These are phyloP conservation scores for Atrichornis clamosus DNA, from an alignment of 2,113 vertebrate species.

Conservation along the genomic window DNA sequence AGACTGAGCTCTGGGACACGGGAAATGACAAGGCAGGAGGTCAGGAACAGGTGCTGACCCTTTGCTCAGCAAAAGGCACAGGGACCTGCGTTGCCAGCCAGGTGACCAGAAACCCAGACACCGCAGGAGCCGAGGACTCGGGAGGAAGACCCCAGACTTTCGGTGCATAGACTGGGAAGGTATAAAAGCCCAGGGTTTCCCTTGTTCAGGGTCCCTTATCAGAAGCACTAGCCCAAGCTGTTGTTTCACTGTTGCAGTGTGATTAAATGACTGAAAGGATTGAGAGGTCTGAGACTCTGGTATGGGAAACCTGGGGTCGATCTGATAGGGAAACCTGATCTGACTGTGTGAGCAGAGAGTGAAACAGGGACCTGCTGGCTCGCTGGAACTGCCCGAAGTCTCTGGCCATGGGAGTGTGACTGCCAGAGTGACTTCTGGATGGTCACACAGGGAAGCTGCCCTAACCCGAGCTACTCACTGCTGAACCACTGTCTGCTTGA, in stretches of 20 bases:
- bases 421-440: neutral
- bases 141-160: neutral
- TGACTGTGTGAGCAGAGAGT: neutral
- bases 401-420: neutral
- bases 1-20: neutral
- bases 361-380: neutral
- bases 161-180: neutral
- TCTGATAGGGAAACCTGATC: neutral
- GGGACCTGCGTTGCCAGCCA: too few species aligned
- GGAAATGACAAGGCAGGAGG: neutral
- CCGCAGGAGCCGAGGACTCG: neutral
- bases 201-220: neutral
- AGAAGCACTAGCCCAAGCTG: neutral
- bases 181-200: neutral
- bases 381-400: neutral
- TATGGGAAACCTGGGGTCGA: neutral
- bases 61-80: neutral
- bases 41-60: accelerated
- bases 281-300: neutral
- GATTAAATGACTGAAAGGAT: neutral
- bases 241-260: accelerated
- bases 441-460: neutral
- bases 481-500: neutral
- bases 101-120: neutral
- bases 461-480: neutral